Conservation (phyloP, 2,888 invertebrate genomes). For the Ommatoiulus sabulosus region DNA sequence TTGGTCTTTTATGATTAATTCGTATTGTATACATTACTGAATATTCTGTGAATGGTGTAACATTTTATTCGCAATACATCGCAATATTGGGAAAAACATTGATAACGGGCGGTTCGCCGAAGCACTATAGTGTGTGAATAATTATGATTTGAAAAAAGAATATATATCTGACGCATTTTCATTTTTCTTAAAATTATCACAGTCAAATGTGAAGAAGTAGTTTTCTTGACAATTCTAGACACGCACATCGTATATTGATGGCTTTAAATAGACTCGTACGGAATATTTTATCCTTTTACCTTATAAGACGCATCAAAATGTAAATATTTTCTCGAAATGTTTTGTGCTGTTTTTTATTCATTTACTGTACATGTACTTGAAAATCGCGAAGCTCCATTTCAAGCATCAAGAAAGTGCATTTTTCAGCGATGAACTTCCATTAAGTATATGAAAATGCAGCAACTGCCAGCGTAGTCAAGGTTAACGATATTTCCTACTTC, state of each 20-base stretch:
- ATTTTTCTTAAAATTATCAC: background rate
- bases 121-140: too few relatives aligned
- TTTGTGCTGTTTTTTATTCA: background rate
- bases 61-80: background rate
- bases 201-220: background rate
- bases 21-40: too few relatives aligned
- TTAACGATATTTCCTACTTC: background rate
- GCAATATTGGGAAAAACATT: too few relatives aligned
- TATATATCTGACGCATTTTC: background rate
- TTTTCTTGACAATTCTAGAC: background rate
- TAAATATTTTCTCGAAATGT: background rate
- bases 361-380: background rate
- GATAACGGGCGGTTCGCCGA: too few relatives aligned
- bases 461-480: background rate
- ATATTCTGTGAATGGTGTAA: too few relatives aligned
- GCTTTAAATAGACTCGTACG: background rate
- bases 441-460: background rate
- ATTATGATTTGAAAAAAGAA: too few relatives aligned
- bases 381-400: background rate
- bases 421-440: constrained; percentile 3
- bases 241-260: background rate
- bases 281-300: background rate
- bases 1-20: background rate
- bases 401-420: background rate
- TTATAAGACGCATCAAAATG: background rate